phyloP scores from a whole-genome alignment of 1,140 invertebrate species.

The Magallana gigas region DNA sequence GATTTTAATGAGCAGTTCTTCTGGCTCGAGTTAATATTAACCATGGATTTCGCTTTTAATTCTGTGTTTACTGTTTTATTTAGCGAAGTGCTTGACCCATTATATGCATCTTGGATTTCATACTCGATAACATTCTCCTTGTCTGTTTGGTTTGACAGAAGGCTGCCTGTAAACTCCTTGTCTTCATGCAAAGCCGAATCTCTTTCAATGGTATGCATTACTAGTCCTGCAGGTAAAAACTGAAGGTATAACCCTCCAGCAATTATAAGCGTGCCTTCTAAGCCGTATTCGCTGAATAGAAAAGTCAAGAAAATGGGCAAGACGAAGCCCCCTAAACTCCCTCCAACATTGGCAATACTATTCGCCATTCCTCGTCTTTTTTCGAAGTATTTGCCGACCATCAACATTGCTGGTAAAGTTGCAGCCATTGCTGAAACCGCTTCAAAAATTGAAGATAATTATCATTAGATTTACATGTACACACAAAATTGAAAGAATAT shows the following conservation, averaged over 20 bases:
- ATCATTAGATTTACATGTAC: too few relatives aligned
- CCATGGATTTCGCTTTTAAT: background rate
- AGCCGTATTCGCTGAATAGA: constrained; percentile 84
- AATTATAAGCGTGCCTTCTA: constrained; percentile 84
- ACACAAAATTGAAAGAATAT: too few relatives aligned
- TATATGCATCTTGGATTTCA: background rate
- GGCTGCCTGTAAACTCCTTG: too few relatives aligned
- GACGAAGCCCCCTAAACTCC: constrained; percentile 91
- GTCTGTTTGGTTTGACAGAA: too few relatives aligned
- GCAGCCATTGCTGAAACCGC: background rate
- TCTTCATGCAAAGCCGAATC: background rate
- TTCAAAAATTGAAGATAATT: background rate
- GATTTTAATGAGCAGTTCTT: background rate
- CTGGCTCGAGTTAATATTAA: background rate
- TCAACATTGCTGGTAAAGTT: constrained; percentile 91
- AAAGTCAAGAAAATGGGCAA: constrained; percentile 83
- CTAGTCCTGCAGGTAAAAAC: constrained; percentile 20
- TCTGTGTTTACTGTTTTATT: background rate
- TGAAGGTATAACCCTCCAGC: constrained; percentile 77
- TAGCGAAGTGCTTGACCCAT: background rate
- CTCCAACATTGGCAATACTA: constrained; percentile 96
- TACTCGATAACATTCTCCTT: background rate
- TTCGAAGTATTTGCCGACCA: constrained; percentile 98
- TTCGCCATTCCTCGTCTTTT: constrained; percentile 96
- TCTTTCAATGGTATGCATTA: constrained; percentile 44